These are phyloP conservation scores for Garra rufa DNA, from an alignment of 2,113 vertebrate genomes.

Conservation along the genomic window DNA sequence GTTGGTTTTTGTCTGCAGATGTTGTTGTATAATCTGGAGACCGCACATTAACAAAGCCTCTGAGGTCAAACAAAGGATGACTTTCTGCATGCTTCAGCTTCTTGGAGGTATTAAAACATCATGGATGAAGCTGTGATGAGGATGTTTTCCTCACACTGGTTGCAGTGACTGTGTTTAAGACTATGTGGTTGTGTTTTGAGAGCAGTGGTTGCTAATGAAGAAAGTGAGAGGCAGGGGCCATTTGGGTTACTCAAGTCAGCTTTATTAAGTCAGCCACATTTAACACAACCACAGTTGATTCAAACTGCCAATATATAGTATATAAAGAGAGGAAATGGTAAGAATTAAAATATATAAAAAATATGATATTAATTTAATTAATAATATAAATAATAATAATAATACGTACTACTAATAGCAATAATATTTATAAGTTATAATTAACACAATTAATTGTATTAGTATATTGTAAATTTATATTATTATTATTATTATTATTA, in stretches of 20 bases:
- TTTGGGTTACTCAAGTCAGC: neutral
- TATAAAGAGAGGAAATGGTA: too few relatives aligned
- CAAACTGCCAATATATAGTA: too few relatives aligned
- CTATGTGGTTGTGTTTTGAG: neutral
- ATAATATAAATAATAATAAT: too few relatives aligned
- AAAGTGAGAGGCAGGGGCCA: neutral
- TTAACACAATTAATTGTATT: too few relatives aligned
- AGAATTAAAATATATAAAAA: too few relatives aligned
- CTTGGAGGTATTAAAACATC: slow-evolving; percentile 6
- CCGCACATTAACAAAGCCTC: slow-evolving; percentile 4
- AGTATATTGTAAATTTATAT: too few relatives aligned
- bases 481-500: too few relatives aligned
- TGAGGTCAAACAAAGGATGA: neutral
- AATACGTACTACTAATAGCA: too few relatives aligned
- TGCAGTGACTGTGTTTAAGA: neutral
- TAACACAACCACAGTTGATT: too few relatives aligned
- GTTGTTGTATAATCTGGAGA: slow-evolving; percentile 12
- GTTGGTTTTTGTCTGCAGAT: slow-evolving; percentile 21
- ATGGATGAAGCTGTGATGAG: neutral
- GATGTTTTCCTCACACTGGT: neutral
- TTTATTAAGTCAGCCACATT: too few relatives aligned
- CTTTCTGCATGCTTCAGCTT: slow-evolving; percentile 35
- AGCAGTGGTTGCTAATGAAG: neutral
- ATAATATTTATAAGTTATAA: too few relatives aligned
- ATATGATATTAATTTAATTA: too few relatives aligned